Evolutionary conservation across 1,140 invertebrate species (phyloP).

Genomic region (Asbolus verrucosus): DNA sequence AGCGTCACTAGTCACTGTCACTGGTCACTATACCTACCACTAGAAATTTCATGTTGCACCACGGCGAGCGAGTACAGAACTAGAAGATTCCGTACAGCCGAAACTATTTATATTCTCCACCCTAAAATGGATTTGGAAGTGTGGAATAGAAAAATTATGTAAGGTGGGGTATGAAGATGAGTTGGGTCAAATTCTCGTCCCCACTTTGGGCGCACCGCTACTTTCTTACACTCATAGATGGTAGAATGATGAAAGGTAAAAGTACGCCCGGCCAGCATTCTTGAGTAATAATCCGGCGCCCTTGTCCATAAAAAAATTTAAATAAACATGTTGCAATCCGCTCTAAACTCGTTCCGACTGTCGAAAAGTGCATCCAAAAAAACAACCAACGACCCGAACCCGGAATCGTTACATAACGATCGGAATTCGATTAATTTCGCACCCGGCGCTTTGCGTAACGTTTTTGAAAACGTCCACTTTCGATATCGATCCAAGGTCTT

Average conservation of each 20-base stretch:
- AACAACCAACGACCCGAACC: no score
- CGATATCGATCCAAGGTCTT: no score
- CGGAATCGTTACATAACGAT: background rate
- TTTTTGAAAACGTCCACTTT: no score
- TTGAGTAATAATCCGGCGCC: conserved; percentile 26
- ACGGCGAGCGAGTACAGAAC: conserved; percentile 20
- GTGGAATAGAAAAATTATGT: background rate
- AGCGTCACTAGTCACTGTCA: background rate
- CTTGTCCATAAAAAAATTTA: conserved; percentile 19
- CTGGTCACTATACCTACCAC: conserved; percentile 23
- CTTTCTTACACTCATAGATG: conserved; percentile 32
- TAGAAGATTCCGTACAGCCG: conserved; percentile 1
- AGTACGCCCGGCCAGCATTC: conserved; percentile 24
- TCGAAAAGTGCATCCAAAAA: conserved; percentile 1
- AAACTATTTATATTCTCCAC: conserved; percentile 22
- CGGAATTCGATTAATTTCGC: no score
- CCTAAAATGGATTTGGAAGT: background rate
- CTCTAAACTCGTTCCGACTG: background rate
- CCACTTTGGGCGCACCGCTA: conserved; percentile 1
- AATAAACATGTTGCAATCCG: background rate
- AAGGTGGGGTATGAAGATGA: conserved; percentile 28
- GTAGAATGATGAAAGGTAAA: conserved; percentile 33
- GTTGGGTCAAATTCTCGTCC: conserved; percentile 2
- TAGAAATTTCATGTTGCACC: conserved; percentile 32
- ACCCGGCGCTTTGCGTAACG: no score